A percentile compares a stretch with the other conserved stretches of the same genome.
Conservation (phyloP, 2,888 invertebrate species). For the Brachycybe producta region DNA sequence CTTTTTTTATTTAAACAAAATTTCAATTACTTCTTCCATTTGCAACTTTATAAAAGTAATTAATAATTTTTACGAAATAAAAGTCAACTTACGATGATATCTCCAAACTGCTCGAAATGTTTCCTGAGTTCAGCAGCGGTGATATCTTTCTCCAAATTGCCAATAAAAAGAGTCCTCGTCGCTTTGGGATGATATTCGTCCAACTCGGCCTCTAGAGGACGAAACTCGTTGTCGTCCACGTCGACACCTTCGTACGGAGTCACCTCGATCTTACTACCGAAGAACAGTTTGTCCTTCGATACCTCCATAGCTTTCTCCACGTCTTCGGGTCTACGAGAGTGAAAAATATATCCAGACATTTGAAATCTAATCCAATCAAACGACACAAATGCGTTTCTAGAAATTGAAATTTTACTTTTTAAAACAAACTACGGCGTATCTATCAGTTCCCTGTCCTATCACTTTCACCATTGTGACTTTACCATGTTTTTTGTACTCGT, state of each 20-base stretch:
- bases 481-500: constrained; percentile 97
- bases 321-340: constrained; percentile 56
- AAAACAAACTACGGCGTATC: constrained; percentile 89
- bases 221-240: constrained; percentile 38
- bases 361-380: constrained; percentile 13
- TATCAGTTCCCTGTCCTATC: constrained; percentile 75
- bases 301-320: constrained; percentile 91
- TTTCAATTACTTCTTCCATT: too few species aligned
- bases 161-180: constrained; percentile 88
- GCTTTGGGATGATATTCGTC: constrained; percentile 96
- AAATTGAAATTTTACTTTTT: constrained; percentile 50
- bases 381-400: neutral
- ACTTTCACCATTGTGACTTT: constrained; percentile 93
- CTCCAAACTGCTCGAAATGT: constrained; percentile 87
- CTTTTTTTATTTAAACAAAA: too few species aligned
- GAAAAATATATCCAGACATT: constrained; percentile 12
- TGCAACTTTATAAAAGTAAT: too few species aligned
- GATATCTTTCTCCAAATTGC: constrained; percentile 89
- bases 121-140: constrained; percentile 77
- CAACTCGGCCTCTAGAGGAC: constrained; percentile 85
- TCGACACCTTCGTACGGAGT: constrained; percentile 73
- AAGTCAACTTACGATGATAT: constrained; percentile 58
- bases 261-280: constrained; percentile 93
- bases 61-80: neutral
- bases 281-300: constrained; percentile 91